Percentiles rank a stretch among this genome's conserved stretches.
These are phyloP conservation scores for Hexactinellida sp. DNA, from an alignment of 37 sponge, comb jelly and placozoan genomes.

Conservation along the genomic window DNA sequence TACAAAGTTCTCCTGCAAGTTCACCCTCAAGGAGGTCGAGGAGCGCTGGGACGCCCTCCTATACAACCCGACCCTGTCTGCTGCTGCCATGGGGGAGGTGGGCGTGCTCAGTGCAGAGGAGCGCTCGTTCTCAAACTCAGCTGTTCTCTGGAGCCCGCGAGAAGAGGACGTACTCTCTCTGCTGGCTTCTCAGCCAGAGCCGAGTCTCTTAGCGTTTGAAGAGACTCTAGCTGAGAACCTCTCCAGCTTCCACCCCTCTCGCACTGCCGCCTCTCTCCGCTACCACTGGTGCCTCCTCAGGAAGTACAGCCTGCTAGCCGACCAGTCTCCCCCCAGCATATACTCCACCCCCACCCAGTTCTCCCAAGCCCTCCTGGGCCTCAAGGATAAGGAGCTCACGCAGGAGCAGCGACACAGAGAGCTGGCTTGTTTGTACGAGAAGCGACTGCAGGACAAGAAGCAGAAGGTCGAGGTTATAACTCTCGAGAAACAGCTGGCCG, in stretches of 20 bases:
- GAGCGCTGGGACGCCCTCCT: conserved; percentile 84
- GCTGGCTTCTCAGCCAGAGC: conserved; percentile 47
- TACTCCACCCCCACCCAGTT: neutral
- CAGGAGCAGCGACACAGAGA: neutral
- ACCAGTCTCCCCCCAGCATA: conserved; percentile 32
- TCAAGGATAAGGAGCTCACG: neutral
- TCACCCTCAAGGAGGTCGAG: conserved; percentile 77
- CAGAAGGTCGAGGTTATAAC: conserved; percentile 37
- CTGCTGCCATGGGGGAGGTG: neutral
- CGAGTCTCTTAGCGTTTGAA: conserved; percentile 49
- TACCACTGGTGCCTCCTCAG: conserved; percentile 89
- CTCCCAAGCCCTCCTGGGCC: neutral
- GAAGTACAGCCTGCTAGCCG: conserved; percentile 57
- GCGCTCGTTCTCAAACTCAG: conserved; percentile 11
- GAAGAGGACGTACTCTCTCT: conserved; percentile 42
- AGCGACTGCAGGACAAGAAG: conserved; percentile 37
- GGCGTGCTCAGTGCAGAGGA: neutral
- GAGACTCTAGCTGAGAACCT: conserved; percentile 38
- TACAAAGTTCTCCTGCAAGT: conserved; percentile 75
- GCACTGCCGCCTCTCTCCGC: conserved; percentile 63
- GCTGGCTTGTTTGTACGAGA: neutral
- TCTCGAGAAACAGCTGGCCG: conserved; percentile 66
- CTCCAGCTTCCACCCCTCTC: conserved; percentile 52
- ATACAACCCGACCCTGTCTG: conserved; percentile 59
- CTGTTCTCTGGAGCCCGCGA: conserved; percentile 76